A percentile compares a stretch with the other conserved stretches of the same genome.
phyloP scores from a whole-genome alignment of 2,888 invertebrate species.

The Chesias legatella region DNA sequence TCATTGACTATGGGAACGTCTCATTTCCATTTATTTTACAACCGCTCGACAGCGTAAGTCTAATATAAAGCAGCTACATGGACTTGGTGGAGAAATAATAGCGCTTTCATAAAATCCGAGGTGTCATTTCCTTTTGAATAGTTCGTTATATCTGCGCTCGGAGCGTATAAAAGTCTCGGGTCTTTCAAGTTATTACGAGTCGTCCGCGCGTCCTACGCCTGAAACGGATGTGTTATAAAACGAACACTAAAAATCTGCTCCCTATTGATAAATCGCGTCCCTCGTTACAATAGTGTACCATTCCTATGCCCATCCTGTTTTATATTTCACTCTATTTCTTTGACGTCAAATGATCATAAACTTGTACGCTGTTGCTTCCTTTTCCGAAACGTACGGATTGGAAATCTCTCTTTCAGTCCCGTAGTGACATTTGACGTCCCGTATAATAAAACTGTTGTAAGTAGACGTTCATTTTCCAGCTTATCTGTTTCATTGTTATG shows the following conservation, averaged over 20 bases:
- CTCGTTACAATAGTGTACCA: slow-evolving; percentile 61
- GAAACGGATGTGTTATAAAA: slow-evolving; percentile 46
- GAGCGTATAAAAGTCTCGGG: slow-evolving; percentile 51
- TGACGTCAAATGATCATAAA: slow-evolving; percentile 46
- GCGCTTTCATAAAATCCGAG: slow-evolving; percentile 61
- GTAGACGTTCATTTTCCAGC: slow-evolving; percentile 27
- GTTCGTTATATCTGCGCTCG: slow-evolving; percentile 57
- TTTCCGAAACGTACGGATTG: slow-evolving; percentile 32
- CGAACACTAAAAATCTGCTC: slow-evolving; percentile 56
- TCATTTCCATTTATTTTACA: slow-evolving; percentile 11
- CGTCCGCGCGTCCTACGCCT: slow-evolving; percentile 38
- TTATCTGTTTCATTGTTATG: slow-evolving; percentile 6
- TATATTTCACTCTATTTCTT: slow-evolving; percentile 48
- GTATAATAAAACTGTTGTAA: slow-evolving; percentile 32
- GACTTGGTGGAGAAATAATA: slow-evolving; percentile 37
- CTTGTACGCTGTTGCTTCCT: slow-evolving; percentile 36
- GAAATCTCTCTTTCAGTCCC: slow-evolving; percentile 31
- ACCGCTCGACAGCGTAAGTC: slow-evolving; percentile 5
- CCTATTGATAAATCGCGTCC: slow-evolving; percentile 62
- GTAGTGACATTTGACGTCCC: slow-evolving; percentile 24
- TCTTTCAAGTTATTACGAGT: slow-evolving; percentile 54
- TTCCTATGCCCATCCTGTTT: slow-evolving; percentile 50
- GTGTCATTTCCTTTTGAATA: slow-evolving; percentile 68
- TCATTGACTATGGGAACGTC: slow-evolving; percentile 7
- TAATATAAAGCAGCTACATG: slow-evolving; percentile 8